These are phyloP conservation scores for Rousettus madagascariensis DNA, from an alignment of 2,797 vertebrate genomes.

Conservation along the genomic window DNA sequence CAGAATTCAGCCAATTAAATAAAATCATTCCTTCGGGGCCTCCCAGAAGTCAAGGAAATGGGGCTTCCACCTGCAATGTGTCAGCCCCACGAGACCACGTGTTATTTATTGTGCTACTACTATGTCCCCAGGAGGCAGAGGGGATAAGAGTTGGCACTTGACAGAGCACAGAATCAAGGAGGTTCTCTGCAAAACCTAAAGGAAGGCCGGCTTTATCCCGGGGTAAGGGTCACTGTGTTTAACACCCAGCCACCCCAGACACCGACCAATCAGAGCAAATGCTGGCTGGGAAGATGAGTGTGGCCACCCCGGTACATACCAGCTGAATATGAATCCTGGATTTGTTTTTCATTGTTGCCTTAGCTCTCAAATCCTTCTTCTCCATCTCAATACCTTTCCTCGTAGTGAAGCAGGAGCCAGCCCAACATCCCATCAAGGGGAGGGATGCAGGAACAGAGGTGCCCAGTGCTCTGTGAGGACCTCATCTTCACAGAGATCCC, in stretches of 20 bases:
- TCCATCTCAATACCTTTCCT: background rate
- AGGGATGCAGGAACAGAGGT: rapidly evolving
- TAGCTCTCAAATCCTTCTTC: background rate
- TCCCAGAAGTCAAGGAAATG: background rate
- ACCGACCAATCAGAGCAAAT: background rate
- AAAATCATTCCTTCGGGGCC: rapidly evolving
- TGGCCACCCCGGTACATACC: background rate
- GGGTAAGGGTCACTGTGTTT: background rate
- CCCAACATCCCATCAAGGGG: too few species aligned
- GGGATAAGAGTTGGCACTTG: background rate
- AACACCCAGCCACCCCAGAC: background rate
- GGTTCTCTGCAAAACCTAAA: background rate
- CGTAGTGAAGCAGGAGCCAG: background rate
- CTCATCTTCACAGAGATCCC: background rate
- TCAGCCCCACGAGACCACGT: rapidly evolving
- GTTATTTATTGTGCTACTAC: background rate
- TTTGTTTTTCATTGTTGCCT: background rate
- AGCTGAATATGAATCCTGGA: background rate
- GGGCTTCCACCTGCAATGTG: rapidly evolving
- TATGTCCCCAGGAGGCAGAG: background rate
- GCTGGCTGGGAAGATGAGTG: background rate
- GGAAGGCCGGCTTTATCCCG: background rate
- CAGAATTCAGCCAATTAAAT: background rate
- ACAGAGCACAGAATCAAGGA: background rate
- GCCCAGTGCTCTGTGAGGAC: rapidly evolving